These are phyloP conservation scores for Spilogale gracilis DNA, from an alignment of 2,113 vertebrate genomes.

Conservation along the genomic window DNA sequence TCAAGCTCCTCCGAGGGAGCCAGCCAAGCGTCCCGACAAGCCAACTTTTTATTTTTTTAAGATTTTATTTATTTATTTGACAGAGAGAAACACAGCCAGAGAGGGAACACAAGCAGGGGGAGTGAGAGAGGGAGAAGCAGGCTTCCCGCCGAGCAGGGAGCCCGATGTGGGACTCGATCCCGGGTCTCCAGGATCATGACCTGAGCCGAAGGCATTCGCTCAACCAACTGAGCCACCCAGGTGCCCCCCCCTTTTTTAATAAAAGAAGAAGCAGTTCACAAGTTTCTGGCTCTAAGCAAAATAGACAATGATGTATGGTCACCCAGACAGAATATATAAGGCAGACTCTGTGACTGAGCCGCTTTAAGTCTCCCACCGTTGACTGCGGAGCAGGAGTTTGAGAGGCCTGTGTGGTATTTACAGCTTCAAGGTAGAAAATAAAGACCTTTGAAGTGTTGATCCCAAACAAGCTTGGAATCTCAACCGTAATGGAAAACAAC, in stretches of 20 bases:
- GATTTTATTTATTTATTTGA: too few relatives aligned
- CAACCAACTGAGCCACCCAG: too few relatives aligned
- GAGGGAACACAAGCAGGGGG: too few relatives aligned
- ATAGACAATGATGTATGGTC: neutral
- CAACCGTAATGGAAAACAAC: neutral
- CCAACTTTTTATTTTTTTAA: neutral
- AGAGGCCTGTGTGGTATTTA: neutral
- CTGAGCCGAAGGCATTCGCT: too few relatives aligned
- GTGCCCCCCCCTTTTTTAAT: too few relatives aligned
- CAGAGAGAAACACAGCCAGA: too few relatives aligned
- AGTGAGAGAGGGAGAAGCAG: too few relatives aligned
- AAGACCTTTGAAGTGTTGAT: constrained; percentile 34
- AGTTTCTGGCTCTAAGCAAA: constrained; percentile 30
- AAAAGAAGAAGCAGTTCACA: neutral
- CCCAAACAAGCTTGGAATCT: constrained; percentile 46
- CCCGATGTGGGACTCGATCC: too few relatives aligned
- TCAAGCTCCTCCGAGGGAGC: neutral
- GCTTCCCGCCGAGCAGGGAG: too few relatives aligned
- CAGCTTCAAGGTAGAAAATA: neutral
- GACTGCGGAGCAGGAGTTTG: neutral
- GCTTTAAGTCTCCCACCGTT: neutral
- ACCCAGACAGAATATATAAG: constrained; percentile 5
- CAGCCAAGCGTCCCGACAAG: neutral
- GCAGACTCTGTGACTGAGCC: neutral
- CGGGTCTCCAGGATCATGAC: too few relatives aligned